A percentile compares a stretch with the other conserved stretches of the same genome.
Conservation (phyloP, 1,140 invertebrate species). For the Conopomorpha cramerella region DNA sequence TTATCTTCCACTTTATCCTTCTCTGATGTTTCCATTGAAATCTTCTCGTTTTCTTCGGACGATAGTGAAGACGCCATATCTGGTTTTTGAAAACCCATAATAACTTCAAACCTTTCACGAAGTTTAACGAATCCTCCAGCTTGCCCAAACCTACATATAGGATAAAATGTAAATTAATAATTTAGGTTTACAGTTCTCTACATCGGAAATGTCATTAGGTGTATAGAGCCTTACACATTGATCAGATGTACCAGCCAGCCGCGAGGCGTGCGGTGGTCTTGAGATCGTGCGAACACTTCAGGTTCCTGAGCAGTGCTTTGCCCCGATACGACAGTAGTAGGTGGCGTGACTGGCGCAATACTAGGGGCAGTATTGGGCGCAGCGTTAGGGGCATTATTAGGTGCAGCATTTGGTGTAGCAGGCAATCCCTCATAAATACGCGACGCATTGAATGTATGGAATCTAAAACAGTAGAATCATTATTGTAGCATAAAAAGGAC, state of each 20-base stretch:
- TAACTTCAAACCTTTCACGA: slow-evolving; percentile 79
- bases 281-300: slow-evolving; percentile 80
- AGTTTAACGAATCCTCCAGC: slow-evolving; percentile 88
- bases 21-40: slow-evolving; percentile 45
- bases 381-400: no score
- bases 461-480: slow-evolving; percentile 69
- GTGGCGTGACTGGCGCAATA: no score
- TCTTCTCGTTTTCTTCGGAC: slow-evolving; percentile 32
- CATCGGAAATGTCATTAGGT: no score
- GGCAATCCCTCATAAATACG: slow-evolving; percentile 80
- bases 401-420: slow-evolving; percentile 36
- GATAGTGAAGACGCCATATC: slow-evolving; percentile 40
- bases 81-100: slow-evolving; percentile 47
- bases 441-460: slow-evolving; percentile 90
- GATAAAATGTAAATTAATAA: no score
- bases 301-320: slow-evolving; percentile 35
- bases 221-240: slow-evolving; percentile 68
- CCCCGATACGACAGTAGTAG: no score
- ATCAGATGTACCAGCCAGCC: slow-evolving; percentile 97
- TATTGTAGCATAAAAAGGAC: no score
- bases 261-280: slow-evolving; percentile 75
- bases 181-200: neutral
- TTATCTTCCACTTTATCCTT: slow-evolving; percentile 32
- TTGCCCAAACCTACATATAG: slow-evolving; percentile 83
- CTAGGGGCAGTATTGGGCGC: no score